Evolutionary conservation across 2,888 invertebrate species (phyloP), one percentile per base, ranked within the genome.

Genomic region (Pycnomerus fuliginosus): DNA sequence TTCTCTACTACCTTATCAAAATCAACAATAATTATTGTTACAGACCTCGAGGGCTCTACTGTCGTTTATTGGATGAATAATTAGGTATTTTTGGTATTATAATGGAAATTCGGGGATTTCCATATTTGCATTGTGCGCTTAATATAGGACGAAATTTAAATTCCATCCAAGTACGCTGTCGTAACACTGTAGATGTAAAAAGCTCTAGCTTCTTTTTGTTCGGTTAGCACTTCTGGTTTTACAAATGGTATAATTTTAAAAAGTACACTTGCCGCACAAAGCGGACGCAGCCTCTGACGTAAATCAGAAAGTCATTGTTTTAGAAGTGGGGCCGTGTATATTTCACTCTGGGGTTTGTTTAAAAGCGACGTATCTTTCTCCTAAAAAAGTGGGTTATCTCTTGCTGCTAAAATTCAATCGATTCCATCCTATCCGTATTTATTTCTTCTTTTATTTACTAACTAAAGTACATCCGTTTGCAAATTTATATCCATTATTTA

Each of bases 231-330:
- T 63, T 58, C 52, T 57, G 60, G 58, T 58, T 60, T 61, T 54
- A 61, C 60, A 62, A 65, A 61, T 63, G 61, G 56, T 56, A 63
- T 60, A 58, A 60, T 65, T 63, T 62, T 57, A 57, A 59, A 63
- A 65, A 58, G 60, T 59, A 61, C 58, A 58, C 60, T 60, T 58
- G 55, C 49, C 57, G 23, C 55, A 53, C 47, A 55, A 52, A 52
- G 55, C 52, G 44, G 31, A 27, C 48, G 30, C 39, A 34, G 33
- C 38, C 49, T 48, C 47, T 52, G 55, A 49, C 60, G 62, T 64
- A 65, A 65, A 64, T 65, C 65, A 62, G 56, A 48, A 56, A 46
- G 44, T 56, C 59, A 64, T 65, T 65, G 65, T 65, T 64, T 58
- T n/a, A n/a, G n/a, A n/a, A n/a, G n/a, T n/a, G n/a, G n/a, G n/a